phyloP scores from a whole-genome alignment of 2,797 vertebrate species.

The Lagothrix lagotricha region DNA sequence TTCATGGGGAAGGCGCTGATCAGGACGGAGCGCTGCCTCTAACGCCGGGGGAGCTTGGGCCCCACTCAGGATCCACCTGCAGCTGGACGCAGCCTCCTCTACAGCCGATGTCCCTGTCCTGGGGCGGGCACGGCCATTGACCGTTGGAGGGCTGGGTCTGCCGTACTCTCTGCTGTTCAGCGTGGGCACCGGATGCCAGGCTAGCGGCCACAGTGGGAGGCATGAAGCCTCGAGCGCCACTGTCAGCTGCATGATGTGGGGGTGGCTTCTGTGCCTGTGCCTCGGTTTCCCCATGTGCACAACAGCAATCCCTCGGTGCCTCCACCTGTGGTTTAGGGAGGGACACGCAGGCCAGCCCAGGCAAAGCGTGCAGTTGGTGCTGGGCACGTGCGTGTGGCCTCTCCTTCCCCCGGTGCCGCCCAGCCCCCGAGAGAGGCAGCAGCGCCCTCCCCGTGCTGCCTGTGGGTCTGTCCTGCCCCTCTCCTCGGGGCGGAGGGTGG shows the following conservation, averaged over 20 bases:
- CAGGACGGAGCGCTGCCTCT: accelerated
- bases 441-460: background rate
- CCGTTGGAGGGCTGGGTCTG: background rate
- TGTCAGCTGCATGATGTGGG: accelerated
- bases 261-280: accelerated
- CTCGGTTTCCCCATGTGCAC: background rate
- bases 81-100: background rate
- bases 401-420: too few relatives aligned
- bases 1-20: accelerated
- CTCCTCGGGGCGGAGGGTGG: accelerated
- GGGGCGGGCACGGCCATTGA: background rate
- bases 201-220: background rate
- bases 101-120: accelerated
- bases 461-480: background rate
- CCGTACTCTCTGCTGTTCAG: accelerated
- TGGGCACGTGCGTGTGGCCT: accelerated
- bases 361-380: accelerated
- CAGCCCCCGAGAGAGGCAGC: background rate
- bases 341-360: background rate
- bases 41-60: accelerated
- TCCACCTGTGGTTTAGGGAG: background rate
- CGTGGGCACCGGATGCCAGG: accelerated
- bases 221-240: accelerated
- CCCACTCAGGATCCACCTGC: accelerated
- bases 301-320: accelerated